Evolutionary conservation across 2,888 invertebrate species (phyloP), one percentile per base, ranked within the genome.

Genomic region (Teinopalpus imperialis): DNA sequence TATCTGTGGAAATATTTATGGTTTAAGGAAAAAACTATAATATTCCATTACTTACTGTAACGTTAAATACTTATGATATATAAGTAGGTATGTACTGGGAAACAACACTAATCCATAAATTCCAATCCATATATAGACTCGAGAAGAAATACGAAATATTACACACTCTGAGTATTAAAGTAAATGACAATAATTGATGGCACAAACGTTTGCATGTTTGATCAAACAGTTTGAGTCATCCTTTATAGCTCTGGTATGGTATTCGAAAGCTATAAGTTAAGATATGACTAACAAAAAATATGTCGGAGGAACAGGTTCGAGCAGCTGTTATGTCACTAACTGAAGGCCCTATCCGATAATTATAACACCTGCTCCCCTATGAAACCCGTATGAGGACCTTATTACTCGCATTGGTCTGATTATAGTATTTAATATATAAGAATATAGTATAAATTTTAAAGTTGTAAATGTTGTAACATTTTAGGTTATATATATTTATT

Each of bases 161-260:
- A 20, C 7, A 40, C 10, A n/a, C 24, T 21, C 12, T 30, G 4
- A n/a, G 36, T 27, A 32, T 27, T 42, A 32, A 18, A 24, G 8
- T n/a, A n/a, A 3, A 1, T 26, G 2, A 9, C n/a, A 20, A 23
- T 31, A 24, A 23, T 32, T 9, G 21, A n/a, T 24, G 16, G 53
- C 47, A 30, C 46, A 54, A 52, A 52, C 52, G 49, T 51, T 52
- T 52, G 50, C 45, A 46, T 50, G 49, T 56, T 52, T 51, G 50
- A 52, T 51, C 49, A 52, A 52, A 41, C 40, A 41, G 41, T 46
- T 49, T 57, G 54, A 56, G 52, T 54, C 57, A 59, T 51, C 42
- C 27, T 41, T 45, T 45, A 35, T 48, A 43, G 43, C 43, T 10
- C 20, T 2, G 27, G 20, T 42, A 26, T 5, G 9, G 13, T 18